A percentile compares a stretch with the other conserved stretches of the same genome.
phyloP scores from a whole-genome alignment of 2,797 vertebrate species.

The Xenops minutus region DNA sequence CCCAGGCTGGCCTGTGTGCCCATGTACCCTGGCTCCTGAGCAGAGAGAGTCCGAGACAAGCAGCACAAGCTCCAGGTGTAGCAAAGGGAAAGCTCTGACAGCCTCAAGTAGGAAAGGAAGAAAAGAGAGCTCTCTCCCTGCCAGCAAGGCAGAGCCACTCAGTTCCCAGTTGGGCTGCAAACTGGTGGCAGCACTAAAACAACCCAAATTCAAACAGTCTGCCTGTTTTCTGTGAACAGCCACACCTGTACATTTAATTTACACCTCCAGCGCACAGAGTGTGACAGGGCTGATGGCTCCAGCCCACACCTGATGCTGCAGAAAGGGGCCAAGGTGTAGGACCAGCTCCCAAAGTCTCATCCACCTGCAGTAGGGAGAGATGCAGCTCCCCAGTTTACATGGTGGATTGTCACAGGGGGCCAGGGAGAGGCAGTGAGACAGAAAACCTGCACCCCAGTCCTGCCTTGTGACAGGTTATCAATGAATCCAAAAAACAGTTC shows the following conservation, averaged over 20 bases:
- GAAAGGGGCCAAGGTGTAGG: neutral
- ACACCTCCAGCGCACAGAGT: neutral
- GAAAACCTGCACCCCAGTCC: neutral
- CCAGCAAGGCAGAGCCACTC: neutral
- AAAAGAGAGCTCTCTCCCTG: neutral
- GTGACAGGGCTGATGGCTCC: neutral
- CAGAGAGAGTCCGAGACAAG: neutral
- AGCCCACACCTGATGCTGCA: neutral
- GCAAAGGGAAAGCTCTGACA: neutral
- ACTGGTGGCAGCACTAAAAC: neutral
- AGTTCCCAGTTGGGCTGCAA: neutral
- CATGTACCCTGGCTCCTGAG: too few species aligned
- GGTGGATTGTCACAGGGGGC: too few species aligned
- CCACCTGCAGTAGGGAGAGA: neutral
- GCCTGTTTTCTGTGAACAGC: neutral
- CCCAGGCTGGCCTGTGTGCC: rapidly evolving
- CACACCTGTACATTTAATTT: neutral
- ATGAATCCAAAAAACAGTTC: neutral
- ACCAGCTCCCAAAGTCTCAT: neutral
- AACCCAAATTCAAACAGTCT: neutral
- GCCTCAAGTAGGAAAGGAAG: neutral
- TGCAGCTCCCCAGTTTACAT: rapidly evolving
- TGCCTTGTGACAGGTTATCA: neutral
- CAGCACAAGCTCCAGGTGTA: neutral
- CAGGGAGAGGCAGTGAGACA: neutral